Percentiles rank a stretch among this genome's conserved stretches.
phyloP scores from a whole-genome alignment of 2,797 vertebrate genomes.

The Siniperca scherzeri region DNA sequence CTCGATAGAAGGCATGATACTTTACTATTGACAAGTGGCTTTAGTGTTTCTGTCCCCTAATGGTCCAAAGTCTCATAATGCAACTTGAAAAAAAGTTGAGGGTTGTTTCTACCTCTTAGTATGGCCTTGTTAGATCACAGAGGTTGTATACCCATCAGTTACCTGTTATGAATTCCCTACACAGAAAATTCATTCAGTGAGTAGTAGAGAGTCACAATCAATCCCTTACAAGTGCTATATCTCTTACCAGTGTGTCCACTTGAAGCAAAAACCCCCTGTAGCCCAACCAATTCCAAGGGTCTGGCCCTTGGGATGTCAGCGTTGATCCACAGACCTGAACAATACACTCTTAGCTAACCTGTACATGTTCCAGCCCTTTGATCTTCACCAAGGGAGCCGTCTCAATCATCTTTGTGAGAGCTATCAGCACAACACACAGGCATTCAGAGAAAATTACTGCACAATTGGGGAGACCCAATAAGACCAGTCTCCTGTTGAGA shows the following conservation, averaged over 20 bases:
- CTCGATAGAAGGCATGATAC: not conserved
- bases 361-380: conserved; percentile 62
- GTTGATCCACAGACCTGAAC: conserved; percentile 60
- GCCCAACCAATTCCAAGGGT: conserved; percentile 47
- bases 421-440: conserved; percentile 60
- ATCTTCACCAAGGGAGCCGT: conserved; percentile 62
- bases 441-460: conserved; percentile 71
- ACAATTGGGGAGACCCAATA: conserved; percentile 61
- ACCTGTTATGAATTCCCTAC: conserved; percentile 29
- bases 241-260: conserved; percentile 37
- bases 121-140: conserved; percentile 3
- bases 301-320: conserved; percentile 45
- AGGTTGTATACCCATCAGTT: not conserved
- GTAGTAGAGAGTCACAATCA: conserved; percentile 27
- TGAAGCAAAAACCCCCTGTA: conserved; percentile 14
- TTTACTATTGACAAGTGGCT: not conserved
- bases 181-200: conserved; percentile 39
- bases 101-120: not conserved
- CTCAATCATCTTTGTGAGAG: conserved; percentile 65
- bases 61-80: not conserved
- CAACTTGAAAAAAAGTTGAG: not conserved
- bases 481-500: conserved; percentile 54
- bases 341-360: conserved; percentile 46
- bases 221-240: conserved; percentile 29
- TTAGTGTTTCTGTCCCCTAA: not conserved